phyloP scores from a whole-genome alignment of 2,113 vertebrate genomes.

The Progne subis region DNA sequence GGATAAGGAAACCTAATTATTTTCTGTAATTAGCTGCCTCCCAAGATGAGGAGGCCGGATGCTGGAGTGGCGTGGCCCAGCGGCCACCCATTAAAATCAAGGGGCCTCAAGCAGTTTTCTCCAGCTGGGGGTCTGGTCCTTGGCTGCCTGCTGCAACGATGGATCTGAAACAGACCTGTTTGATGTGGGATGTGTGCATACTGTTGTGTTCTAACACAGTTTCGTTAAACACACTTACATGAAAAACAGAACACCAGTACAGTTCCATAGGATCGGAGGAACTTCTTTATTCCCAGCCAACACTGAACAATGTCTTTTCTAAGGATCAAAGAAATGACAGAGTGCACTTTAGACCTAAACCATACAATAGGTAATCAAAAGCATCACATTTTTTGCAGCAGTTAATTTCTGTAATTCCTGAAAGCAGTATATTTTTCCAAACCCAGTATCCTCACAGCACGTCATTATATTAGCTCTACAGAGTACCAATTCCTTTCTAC shows the following conservation, averaged over 20 bases:
- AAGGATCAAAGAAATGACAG: neutral
- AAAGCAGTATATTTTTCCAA: neutral
- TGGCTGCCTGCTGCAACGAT: neutral
- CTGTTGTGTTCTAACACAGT: neutral
- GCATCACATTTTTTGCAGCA: neutral
- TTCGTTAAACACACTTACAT: neutral
- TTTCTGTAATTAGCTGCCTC: neutral
- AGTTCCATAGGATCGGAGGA: slow-evolving; percentile 45
- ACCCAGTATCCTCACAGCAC: neutral
- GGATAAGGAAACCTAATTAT: slow-evolving; percentile 1
- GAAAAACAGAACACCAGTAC: slow-evolving; percentile 2
- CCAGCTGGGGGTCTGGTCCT: neutral
- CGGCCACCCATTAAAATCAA: neutral
- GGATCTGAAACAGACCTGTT: neutral
- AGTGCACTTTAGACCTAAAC: neutral
- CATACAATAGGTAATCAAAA: neutral
- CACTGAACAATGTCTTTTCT: neutral
- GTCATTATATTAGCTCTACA: neutral
- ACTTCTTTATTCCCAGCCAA: slow-evolving; percentile 17
- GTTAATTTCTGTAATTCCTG: neutral
- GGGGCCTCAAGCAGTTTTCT: neutral
- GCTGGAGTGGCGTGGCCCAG: neutral
- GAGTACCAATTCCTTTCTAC: neutral
- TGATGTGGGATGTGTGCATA: neutral
- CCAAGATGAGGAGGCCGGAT: neutral